Base-by-base conservation (phyloP, 2,797 vertebrate genomes). In the Gallinago nigripennis region DNA sequence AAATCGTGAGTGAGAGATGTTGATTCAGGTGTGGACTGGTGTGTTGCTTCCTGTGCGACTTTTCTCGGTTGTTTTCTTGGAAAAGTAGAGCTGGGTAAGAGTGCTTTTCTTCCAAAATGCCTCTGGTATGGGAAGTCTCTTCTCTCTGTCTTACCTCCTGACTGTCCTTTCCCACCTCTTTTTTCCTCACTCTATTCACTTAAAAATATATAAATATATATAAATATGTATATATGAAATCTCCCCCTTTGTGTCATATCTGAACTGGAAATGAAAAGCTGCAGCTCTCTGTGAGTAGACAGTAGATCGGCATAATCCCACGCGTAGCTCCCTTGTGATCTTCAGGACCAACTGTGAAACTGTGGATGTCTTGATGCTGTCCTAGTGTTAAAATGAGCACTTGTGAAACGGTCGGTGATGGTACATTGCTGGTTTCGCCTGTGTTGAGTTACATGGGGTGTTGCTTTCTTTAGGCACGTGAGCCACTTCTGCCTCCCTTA, bases 31-130 rank as follows among this genome's bases (percentile, higher is more conserved):
- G 25, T 17, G 41, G 20, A 15, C 31, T 89, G 58, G 27, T 46
- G 35, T 4, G 35, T 46, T 0, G 0, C 30, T 27, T 90, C 45
- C 58, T 86, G 8, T 0, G 2, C 0, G 0, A 15, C 39, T 73
- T 82, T 35, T 17, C 35, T 71, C 61, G 3, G 20, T 53, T 53
- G 39, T 24, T 90, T 82, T 35, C 45, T 57, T 81, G 48, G 39
- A 50, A 64, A 35, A 82, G 25, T 13, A 16, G 41, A 68, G 24
- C 75, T 71, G 65, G 66, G 60, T 85, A 69, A 85, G 81, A 80
- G 30, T 10, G 10, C 30, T n/a, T 57, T 71, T 31, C 48, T 46
- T 73, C 7, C 15, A 43, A 12, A 70, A 58, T 8, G 6, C 56
- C 27, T 75, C 57, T 64, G 50, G 8, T 30, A 5, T 0, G 11